These are phyloP conservation scores for Apostichopus japonicus DNA, from an alignment of 35 echinoderm and acorn worm genomes.

Conservation along the genomic window DNA sequence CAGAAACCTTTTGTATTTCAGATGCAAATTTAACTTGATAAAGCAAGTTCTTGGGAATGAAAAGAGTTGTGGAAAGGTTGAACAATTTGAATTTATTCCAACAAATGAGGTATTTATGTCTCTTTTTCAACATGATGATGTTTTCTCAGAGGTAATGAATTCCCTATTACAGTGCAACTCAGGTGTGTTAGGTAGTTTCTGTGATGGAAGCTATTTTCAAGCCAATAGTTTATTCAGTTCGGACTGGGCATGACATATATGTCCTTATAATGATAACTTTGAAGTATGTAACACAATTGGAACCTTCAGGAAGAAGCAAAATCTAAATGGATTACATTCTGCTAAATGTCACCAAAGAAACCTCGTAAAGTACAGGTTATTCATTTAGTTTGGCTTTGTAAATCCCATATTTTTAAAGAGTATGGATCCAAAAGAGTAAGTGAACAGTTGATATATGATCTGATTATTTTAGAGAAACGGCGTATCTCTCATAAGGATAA, in stretches of 20 bases:
- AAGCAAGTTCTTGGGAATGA: constrained; percentile 14
- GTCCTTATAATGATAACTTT: constrained; percentile 54
- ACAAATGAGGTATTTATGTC: background rate
- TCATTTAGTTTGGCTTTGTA: constrained; percentile 46
- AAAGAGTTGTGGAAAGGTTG: background rate
- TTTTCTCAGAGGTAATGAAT: constrained; percentile 31
- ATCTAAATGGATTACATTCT: constrained; percentile 38
- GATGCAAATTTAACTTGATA: constrained; percentile 22
- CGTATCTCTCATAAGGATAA: background rate
- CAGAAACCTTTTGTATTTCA: background rate
- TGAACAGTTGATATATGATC: constrained; percentile 1
- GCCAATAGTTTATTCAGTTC: constrained; percentile 29
- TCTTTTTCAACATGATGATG: constrained; percentile 40
- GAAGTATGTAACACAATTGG: constrained; percentile 47
- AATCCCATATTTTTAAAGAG: background rate
- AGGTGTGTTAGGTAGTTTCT: background rate
- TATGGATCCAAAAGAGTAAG: background rate
- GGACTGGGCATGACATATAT: background rate
- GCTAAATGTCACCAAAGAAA: constrained; percentile 6
- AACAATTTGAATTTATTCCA: constrained; percentile 21
- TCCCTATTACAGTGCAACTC: background rate
- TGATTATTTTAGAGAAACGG: background rate
- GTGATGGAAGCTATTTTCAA: constrained; percentile 44
- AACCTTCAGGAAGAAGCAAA: constrained; percentile 34
- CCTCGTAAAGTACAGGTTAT: constrained; percentile 20